Evolutionary conservation across 2,888 invertebrate species (phyloP).

Genomic region (Folsomia manolachei): DNA sequence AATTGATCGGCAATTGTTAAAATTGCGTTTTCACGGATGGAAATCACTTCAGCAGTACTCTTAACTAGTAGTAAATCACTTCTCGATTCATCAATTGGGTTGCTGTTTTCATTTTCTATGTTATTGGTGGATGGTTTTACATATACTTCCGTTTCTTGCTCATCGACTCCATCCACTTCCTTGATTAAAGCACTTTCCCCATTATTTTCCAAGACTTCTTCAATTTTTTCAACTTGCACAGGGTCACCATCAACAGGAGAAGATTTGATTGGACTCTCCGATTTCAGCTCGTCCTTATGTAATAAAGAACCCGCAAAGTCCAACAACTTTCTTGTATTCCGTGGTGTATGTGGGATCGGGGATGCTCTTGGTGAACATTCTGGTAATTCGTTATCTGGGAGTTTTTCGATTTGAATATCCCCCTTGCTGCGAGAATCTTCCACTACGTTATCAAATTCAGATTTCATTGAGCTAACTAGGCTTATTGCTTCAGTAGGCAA

Average conservation of each 20-base stretch:
- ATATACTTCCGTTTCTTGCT: neutral
- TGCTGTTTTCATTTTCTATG: neutral
- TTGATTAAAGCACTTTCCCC: neutral
- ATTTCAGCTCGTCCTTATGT: neutral
- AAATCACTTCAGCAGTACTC: neutral
- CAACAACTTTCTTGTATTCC: neutral
- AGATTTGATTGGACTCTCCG: neutral
- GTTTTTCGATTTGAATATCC: conserved; percentile 13
- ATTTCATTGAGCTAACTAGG: neutral
- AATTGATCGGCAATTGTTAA: conserved; percentile 15
- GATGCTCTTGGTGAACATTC: neutral
- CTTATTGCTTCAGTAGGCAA: neutral
- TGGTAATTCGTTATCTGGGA: neutral
- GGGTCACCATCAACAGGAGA: neutral
- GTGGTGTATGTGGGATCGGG: neutral
- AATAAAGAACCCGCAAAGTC: conserved; percentile 15
- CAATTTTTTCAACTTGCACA: neutral
- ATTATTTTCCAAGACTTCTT: neutral
- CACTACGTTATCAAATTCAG: neutral
- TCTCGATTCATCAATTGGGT: neutral
- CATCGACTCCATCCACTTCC: neutral
- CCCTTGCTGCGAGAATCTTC: neutral
- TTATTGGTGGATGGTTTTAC: too few species aligned
- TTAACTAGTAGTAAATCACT: neutral
- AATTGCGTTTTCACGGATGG: neutral